These are phyloP conservation scores for Calliphora vomitoria DNA, from an alignment of 2,888 invertebrate genomes.

Conservation along the genomic window DNA sequence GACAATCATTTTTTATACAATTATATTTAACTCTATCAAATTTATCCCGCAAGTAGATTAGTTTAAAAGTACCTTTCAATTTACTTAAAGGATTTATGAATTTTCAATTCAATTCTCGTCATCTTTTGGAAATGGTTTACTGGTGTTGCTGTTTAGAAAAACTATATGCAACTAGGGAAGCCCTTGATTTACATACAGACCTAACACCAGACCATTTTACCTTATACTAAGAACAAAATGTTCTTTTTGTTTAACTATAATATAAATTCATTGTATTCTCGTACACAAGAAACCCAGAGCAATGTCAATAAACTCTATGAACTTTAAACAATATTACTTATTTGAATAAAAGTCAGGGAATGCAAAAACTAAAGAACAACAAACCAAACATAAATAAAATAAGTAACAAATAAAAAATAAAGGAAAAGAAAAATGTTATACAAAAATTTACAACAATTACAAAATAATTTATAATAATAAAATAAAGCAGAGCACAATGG, in stretches of 20 bases:
- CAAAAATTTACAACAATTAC: constrained; percentile 63
- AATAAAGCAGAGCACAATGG: constrained; percentile 34
- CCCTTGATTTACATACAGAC: constrained; percentile 70
- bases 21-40: too few species aligned
- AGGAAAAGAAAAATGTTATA: constrained; percentile 36
- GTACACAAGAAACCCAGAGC: constrained; percentile 28
- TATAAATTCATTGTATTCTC: constrained; percentile 33
- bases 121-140: constrained; percentile 35
- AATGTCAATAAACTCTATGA: constrained; percentile 70
- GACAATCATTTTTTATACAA: too few species aligned
- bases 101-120: too few species aligned
- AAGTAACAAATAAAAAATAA: constrained; percentile 17
- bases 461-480: constrained; percentile 59
- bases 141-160: background rate
- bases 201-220: constrained; percentile 40
- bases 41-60: too few species aligned
- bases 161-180: constrained; percentile 53
- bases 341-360: constrained; percentile 39
- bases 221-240: constrained; percentile 6
- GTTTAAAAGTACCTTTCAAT: too few species aligned
- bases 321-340: constrained; percentile 56
- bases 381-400: constrained; percentile 27
- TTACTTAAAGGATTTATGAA: too few species aligned
- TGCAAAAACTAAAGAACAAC: constrained; percentile 23
- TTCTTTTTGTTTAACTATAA: constrained; percentile 12